Base-by-base conservation (phyloP, 2,797 vertebrate species). In the Leptoclinus maculatus region DNA sequence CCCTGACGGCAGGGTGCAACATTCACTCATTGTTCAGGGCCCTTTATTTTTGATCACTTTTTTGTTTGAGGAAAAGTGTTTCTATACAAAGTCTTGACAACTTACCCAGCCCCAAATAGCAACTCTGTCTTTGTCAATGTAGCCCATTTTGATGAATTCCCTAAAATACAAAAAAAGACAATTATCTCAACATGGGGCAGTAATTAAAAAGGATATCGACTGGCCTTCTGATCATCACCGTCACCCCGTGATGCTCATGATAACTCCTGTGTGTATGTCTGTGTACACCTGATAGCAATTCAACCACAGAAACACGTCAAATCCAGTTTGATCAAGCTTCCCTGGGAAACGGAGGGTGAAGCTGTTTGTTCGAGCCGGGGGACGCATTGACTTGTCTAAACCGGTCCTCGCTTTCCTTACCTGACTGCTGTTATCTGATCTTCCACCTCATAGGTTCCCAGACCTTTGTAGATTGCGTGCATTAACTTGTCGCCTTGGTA, bases 91-190 rank as follows among this genome's bases (percentile, higher is more conserved):
- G 32, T 34, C 32, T 34, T 34, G 32, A 34, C 7, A 34, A 34
- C 98, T 97, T 91, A 99, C 98, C 98, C 97, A 99, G 78, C 98
- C 98, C 98, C 98, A 99, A 85, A 99, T 97, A 74, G 98, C 98
- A 72, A 99, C 90, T 89, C 94, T 95, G n/a, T 93, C 23, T 85
- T 96, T 91, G 86, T 99, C 97, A 82, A 99, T 92, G 88, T 95
- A 99, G 77, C 93, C 92, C 96, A 97, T 94, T 74, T 96, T 90
- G 87, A 95, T 95, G 88, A 99, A 98, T 82, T 94, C 83, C 86
- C 98, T 99, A 76, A 79, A 87, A 96, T 82, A 80, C 3, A 85
- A 80, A 14, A 25, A 85, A 77, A 11, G 10, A 81, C 1, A 57
- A 17, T 41, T 11, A 63, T 64, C 58, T 73, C 38, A 53, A 39